Evolutionary conservation across 2,888 invertebrate species (phyloP), one percentile per base, ranked within the genome.

Genomic region (Leptinotarsa juncta): DNA sequence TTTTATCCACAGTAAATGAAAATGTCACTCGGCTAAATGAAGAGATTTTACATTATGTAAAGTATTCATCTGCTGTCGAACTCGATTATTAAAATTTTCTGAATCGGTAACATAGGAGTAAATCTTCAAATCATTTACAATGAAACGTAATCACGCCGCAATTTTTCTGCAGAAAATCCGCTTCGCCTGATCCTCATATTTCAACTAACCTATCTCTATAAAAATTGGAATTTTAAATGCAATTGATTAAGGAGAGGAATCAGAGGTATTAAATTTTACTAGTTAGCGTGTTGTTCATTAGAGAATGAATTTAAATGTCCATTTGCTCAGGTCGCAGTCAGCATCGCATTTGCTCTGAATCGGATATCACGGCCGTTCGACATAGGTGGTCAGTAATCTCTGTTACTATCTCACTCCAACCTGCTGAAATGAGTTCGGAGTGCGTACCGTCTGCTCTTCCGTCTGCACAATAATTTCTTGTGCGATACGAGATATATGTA

Each of bases 321-420:
- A 71, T 77, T 78, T 80, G 80, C 78, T 72, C 76, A 73, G 72
- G 70, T 70, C 74, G 69, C 73, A 71, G 67, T 70, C 72, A 67
- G 62, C 32, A 72, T 67, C 70, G 75, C 71, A 68, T 75, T 71
- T 71, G 71, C 71, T 71, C 70, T 73, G 73, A 76, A 72, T 77
- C 73, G 68, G 73, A 74, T 75, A 78, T 71, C 76, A 74, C 76
- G 74, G 68, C 71, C 65, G 18, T 70, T 74, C 79, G 73, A 78
- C 80, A 71, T 80, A 75, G 78, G 80, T 80, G 80, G 80, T 77
- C 80, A 80, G 75, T 78, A 77, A 78, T 78, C 72, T 77, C 67
- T 72, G 20, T 51, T 49, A 50, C 72, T 51, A 62, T 78, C 77
- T 77, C 77, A 67, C 68, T 75, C 65, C 71, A 32, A 60, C 70